These are phyloP conservation scores for Mesembrinibis cayennensis DNA, from an alignment of 2,113 vertebrate genomes.

Conservation along the genomic window DNA sequence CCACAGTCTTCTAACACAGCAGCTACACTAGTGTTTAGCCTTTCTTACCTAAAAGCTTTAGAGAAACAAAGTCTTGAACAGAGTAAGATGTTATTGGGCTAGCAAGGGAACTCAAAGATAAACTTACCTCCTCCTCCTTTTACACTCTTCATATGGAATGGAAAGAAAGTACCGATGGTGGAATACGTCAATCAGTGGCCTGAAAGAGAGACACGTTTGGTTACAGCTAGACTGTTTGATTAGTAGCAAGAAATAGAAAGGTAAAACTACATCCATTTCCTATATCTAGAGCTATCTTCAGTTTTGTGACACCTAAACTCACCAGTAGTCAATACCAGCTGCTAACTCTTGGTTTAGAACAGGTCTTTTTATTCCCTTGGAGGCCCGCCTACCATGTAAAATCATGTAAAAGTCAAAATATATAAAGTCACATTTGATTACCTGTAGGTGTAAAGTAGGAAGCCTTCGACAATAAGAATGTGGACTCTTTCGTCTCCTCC, in stretches of 20 bases:
- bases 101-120: neutral
- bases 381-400: neutral
- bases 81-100: neutral
- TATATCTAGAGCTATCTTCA: neutral
- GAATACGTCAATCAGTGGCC: slow-evolving; percentile 90
- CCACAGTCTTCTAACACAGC: neutral
- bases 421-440: slow-evolving; percentile 31
- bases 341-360: neutral
- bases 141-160: slow-evolving; percentile 94
- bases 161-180: slow-evolving; percentile 91
- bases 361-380: neutral
- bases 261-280: neutral
- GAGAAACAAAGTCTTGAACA: neutral
- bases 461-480: slow-evolving; percentile 94
- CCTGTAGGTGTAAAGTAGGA: slow-evolving; percentile 92
- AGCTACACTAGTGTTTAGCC: neutral
- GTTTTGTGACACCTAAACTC: neutral
- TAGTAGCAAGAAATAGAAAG: neutral
- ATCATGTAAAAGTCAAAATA: neutral
- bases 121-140: slow-evolving; percentile 89
- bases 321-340: neutral
- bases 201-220: slow-evolving; percentile 17
- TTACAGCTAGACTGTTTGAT: neutral
- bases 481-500: slow-evolving; percentile 75
- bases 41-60: neutral